Evolutionary conservation across 1,140 invertebrate genomes (phyloP).

Genomic region (Lethocerus indicus): DNA sequence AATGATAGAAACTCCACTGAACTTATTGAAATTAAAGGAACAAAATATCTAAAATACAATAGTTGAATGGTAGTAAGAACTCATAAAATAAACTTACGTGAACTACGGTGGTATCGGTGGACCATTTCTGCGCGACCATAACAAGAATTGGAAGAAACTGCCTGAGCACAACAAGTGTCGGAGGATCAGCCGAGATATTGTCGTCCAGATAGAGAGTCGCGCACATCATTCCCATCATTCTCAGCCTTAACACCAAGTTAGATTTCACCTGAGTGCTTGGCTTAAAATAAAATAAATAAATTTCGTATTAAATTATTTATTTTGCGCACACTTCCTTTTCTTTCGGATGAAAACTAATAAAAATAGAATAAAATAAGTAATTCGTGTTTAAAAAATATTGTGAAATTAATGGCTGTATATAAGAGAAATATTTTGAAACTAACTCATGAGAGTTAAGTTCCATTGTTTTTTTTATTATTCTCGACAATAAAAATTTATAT

Average conservation of each 20-base stretch:
- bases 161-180: constrained; percentile 34
- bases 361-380: background rate
- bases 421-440: too few species aligned
- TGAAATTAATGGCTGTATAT: background rate
- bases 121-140: constrained; percentile 34
- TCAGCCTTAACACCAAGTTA: constrained; percentile 32
- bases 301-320: background rate
- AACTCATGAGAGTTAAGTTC: too few species aligned
- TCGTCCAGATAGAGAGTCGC: constrained; percentile 35
- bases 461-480: too few species aligned
- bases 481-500: too few species aligned
- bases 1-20: background rate
- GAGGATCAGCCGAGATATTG: constrained; percentile 20
- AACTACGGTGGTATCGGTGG: constrained; percentile 33
- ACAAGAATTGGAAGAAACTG: constrained; percentile 39
- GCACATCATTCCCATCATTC: constrained; percentile 53
- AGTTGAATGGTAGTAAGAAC: background rate
- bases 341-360: background rate
- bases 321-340: background rate
- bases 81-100: constrained; percentile 28
- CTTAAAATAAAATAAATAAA: constrained; percentile 1
- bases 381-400: background rate
- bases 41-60: background rate
- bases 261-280: constrained; percentile 2
- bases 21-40: background rate